Conservation (phyloP, 2,113 vertebrate genomes). For the Hiodon tergisus region DNA sequence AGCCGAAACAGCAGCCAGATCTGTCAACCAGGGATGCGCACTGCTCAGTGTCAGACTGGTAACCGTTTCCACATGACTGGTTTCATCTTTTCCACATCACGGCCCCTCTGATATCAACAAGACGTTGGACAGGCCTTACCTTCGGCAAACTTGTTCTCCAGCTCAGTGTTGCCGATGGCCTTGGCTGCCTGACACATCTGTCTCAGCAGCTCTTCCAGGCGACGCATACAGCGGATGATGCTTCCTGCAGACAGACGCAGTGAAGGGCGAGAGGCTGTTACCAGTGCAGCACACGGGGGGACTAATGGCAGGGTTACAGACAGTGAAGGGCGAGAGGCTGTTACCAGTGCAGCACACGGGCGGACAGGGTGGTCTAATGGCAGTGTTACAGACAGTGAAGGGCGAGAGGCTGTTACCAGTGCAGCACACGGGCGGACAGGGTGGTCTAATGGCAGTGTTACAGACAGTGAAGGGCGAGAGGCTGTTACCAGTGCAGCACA, state of each 20-base stretch:
- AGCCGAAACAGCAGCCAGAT: no score
- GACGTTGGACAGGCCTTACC: constrained; percentile 56
- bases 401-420: no score
- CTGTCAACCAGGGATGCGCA: no score
- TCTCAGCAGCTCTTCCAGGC: constrained; percentile 86
- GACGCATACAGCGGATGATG: constrained; percentile 95
- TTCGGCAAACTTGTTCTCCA: constrained; percentile 97
- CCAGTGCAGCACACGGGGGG: background rate
- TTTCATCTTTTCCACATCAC: background rate
- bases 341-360: background rate
- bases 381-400: no score
- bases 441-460: no score
- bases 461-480: no score
- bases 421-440: no score
- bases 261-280: background rate
- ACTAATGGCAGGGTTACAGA: background rate
- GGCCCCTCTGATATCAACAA: background rate
- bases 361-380: no score
- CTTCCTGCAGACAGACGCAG: constrained; percentile 65
- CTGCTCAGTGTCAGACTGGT: no score
- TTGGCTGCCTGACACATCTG: constrained; percentile 98
- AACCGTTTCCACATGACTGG: background rate
- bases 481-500: no score
- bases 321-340: background rate
- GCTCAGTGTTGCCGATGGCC: constrained; percentile 94